These are phyloP conservation scores for Cochlearius cochlearius DNA, from an alignment of 2,113 vertebrate genomes.

Conservation along the genomic window DNA sequence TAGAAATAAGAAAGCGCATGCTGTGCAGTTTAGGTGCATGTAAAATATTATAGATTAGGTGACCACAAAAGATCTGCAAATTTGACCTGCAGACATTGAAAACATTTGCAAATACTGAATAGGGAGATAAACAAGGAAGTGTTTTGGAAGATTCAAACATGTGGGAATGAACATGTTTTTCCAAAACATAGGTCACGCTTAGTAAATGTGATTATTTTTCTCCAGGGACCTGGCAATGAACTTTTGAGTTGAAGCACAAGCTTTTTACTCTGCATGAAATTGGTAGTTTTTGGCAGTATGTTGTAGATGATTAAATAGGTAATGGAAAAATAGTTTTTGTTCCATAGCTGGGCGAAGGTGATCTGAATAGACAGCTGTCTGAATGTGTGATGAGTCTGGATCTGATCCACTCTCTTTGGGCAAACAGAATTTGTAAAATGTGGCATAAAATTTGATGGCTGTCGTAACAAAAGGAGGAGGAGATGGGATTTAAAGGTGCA, in stretches of 20 bases:
- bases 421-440: background rate
- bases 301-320: background rate
- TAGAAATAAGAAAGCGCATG: background rate
- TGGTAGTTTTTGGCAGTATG: background rate
- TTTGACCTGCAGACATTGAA: background rate
- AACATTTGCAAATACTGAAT: background rate
- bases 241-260: background rate
- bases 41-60: background rate
- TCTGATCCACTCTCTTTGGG: background rate
- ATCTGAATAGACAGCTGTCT: background rate
- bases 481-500: background rate
- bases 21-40: background rate
- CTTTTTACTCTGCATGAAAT: background rate
- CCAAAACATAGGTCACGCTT: background rate
- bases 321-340: background rate
- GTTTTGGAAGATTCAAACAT: background rate
- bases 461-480: background rate
- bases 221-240: conserved; percentile 19
- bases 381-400: background rate
- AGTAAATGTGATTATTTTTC: conserved; percentile 35
- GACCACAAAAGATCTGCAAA: background rate
- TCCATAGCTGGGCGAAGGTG: background rate
- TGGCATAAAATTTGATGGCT: background rate
- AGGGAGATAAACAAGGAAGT: background rate
- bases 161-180: conserved; percentile 4